Conservation (phyloP, 2,113 vertebrate genomes). For the Thryonomys swinderianus region DNA sequence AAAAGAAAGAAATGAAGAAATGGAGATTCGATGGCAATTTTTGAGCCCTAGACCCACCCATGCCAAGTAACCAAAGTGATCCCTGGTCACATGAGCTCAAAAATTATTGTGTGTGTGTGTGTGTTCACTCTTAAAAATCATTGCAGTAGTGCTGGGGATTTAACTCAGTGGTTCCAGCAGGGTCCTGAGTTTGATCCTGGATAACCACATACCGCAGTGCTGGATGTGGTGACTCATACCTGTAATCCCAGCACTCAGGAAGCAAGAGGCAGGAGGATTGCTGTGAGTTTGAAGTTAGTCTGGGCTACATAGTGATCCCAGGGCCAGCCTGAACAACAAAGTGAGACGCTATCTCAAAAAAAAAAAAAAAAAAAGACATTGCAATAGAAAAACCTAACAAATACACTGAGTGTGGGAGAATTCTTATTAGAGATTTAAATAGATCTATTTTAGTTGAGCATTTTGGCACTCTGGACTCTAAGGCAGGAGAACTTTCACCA, state of each 20-base stretch:
- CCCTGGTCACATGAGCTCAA: neutral
- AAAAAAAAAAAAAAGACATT: too few relatives aligned
- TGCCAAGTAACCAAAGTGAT: neutral
- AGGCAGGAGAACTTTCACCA: neutral
- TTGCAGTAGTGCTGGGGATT: too few relatives aligned
- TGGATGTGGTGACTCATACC: too few relatives aligned
- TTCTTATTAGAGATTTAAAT: neutral
- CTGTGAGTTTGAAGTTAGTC: too few relatives aligned
- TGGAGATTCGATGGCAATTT: neutral
- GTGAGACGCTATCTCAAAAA: too few relatives aligned
- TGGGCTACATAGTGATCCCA: too few relatives aligned
- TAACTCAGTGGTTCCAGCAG: too few relatives aligned
- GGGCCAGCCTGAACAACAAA: too few relatives aligned
- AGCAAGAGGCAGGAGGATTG: too few relatives aligned
- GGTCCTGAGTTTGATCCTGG: too few relatives aligned
- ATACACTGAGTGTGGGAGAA: rapidly evolving
- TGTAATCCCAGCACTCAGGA: too few relatives aligned
- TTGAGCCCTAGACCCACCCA: neutral
- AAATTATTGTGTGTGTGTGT: neutral
- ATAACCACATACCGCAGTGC: too few relatives aligned
- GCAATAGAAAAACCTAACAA: neutral
- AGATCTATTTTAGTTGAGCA: neutral
- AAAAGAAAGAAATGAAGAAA: neutral
- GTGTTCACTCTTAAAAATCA: neutral
- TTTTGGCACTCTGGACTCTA: neutral